phyloP scores from a whole-genome alignment of 53 echinoderm and acorn worm genomes.

The Paracentrotus lividus region DNA sequence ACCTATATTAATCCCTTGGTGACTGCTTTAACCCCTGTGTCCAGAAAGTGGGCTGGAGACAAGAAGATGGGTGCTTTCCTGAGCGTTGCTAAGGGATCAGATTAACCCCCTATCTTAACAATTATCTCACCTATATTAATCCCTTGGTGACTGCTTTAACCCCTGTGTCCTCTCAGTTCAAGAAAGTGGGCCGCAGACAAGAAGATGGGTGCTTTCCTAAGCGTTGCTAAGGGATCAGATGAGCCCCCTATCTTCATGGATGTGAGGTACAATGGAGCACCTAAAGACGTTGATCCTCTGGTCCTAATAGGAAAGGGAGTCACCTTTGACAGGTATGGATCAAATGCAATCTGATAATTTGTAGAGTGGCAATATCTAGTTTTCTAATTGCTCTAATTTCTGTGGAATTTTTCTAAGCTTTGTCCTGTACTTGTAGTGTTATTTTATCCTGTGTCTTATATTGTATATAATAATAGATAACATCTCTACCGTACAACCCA shows the following conservation, averaged over 20 bases:
- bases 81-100: constrained; percentile 94
- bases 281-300: constrained; percentile 75
- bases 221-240: constrained; percentile 94
- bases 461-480: no score
- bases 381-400: no score
- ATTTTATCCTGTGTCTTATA: no score
- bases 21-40: not conserved
- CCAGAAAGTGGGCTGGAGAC: constrained; percentile 83
- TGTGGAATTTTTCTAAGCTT: no score
- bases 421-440: no score
- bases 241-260: constrained; percentile 96
- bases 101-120: constrained; percentile 91
- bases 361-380: no score
- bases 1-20: not conserved
- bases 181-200: constrained; percentile 87
- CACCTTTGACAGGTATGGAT: constrained; percentile 94
- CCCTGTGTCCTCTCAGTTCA: constrained; percentile 62
- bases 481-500: no score
- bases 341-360: no score
- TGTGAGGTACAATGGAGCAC: constrained; percentile 85
- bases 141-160: not conserved
- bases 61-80: constrained; percentile 93
- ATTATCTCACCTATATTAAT: constrained; percentile 14
- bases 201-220: constrained; percentile 94
- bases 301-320: constrained; percentile 96